Evolutionary conservation across 2,888 invertebrate species (phyloP), one percentile per base, ranked within the genome.

Genomic region (Melanchra persicariae): DNA sequence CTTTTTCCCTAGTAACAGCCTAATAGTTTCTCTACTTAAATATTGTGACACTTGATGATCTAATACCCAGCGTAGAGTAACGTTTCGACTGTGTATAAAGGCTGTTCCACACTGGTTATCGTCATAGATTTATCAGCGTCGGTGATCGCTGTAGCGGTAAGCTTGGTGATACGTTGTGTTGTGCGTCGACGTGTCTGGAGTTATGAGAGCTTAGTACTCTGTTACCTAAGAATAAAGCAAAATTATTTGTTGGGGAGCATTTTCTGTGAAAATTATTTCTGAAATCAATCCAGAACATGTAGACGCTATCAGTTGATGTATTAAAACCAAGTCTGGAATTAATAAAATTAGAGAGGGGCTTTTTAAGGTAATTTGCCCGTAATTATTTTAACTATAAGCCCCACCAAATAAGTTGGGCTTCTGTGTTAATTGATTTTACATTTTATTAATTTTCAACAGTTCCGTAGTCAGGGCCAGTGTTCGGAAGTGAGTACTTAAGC

Each of bases 41-140:
- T 3, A 15, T 43, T 17, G 59, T n/a, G 8, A 12, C 47, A 43
- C 1, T 61, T 67, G 51, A 43, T 10, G 10, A 49, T 58, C 17
- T 10, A 17, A 34, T 61, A 57, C 37, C 37, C 52, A 24, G 26
- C 19, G 37, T 22, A n/a, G n/a, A n/a, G n/a, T n/a, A n/a, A 30
- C 24, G 57, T 58, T 65, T 30, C 45, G 60, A 43, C 57, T 67
- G 30, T 54, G 47, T 24, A 47, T 70, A 61, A 69, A 74, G 72
- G 61, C 63, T 54, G 72, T 71, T 15, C 54, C 60, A 71, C 47
- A 78, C 65, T n/a, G 60, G 69, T 85, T 88, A 87, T 85, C 83
- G 78, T 74, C 77, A 78, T 71, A 84, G 85, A 88, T 88, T 88
- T 90, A 87, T 91, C 90, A 86, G 84, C 75, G 84, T 85, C 86